phyloP scores from a whole-genome alignment of 2,113 vertebrate genomes.

The Paralichthys olivaceus region DNA sequence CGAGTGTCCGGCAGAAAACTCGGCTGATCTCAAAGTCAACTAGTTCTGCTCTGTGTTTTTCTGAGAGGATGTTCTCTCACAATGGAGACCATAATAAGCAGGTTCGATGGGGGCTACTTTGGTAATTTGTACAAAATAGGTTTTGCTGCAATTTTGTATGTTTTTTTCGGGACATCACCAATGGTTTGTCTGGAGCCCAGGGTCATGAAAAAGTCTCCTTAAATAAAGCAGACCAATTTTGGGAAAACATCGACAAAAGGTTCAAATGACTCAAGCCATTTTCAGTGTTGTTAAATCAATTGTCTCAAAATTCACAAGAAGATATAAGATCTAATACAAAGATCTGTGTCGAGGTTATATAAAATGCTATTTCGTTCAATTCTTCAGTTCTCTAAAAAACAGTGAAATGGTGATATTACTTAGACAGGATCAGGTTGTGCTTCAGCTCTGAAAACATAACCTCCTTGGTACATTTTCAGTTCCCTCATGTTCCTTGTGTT shows the following conservation, averaged over 20 bases:
- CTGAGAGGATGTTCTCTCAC: neutral
- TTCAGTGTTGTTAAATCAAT: neutral
- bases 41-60: neutral
- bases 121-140: neutral
- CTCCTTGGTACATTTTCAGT: neutral
- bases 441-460: no score
- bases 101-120: neutral
- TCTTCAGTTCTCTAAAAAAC: neutral
- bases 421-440: no score
- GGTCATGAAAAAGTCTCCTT: neutral
- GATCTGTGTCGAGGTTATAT: neutral
- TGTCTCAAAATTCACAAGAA: neutral
- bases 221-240: neutral
- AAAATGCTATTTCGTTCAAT: neutral
- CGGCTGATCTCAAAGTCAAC: neutral
- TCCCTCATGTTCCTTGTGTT: neutral
- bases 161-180: no score
- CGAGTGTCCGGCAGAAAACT: conserved; percentile 37
- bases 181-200: neutral
- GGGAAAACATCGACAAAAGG: neutral
- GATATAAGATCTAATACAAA: neutral
- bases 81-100: neutral
- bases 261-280: neutral
- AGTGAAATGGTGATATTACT: neutral
- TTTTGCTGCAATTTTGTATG: no score